A percentile compares a stretch with the other conserved stretches of the same genome.
Conservation (phyloP, 1,140 invertebrate genomes). For the Eulimnadia texana region DNA sequence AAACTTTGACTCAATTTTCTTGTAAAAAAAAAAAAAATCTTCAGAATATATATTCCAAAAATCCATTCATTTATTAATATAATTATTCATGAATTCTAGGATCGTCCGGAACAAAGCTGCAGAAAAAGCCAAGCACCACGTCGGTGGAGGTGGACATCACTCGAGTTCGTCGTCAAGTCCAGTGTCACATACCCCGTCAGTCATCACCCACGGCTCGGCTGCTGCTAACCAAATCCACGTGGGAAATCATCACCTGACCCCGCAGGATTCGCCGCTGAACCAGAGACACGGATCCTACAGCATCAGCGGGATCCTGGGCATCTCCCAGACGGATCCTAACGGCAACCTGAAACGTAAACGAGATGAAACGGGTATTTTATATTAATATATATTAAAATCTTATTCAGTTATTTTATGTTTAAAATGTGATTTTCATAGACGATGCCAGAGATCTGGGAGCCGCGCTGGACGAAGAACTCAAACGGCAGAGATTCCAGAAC, state of each 20-base stretch:
- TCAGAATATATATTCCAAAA: not conserved
- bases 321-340: conserved; percentile 52
- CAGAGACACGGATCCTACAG: conserved; percentile 58
- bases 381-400: not conserved
- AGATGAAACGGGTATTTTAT: conserved; percentile 31
- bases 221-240: conserved; percentile 19
- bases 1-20: not conserved
- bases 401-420: not conserved
- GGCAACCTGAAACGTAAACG: conserved; percentile 53
- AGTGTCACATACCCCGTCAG: conserved; percentile 24
- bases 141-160: not conserved
- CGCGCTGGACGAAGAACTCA: conserved; percentile 54
- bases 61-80: not conserved
- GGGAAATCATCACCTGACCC: conserved; percentile 16
- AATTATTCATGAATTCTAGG: too few relatives aligned
- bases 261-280: conserved; percentile 18
- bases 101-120: conserved; percentile 92
- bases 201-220: conserved; percentile 25
- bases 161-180: conserved; percentile 21
- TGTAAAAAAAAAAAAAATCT: not conserved
- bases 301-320: conserved; percentile 88
- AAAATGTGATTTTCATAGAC: not conserved
- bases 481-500: conserved; percentile 68
- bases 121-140: conserved; percentile 64
- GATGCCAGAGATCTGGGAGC: not conserved